Evolutionary conservation across 2,113 vertebrate species (phyloP).

Genomic region (Pampusana beccarii): DNA sequence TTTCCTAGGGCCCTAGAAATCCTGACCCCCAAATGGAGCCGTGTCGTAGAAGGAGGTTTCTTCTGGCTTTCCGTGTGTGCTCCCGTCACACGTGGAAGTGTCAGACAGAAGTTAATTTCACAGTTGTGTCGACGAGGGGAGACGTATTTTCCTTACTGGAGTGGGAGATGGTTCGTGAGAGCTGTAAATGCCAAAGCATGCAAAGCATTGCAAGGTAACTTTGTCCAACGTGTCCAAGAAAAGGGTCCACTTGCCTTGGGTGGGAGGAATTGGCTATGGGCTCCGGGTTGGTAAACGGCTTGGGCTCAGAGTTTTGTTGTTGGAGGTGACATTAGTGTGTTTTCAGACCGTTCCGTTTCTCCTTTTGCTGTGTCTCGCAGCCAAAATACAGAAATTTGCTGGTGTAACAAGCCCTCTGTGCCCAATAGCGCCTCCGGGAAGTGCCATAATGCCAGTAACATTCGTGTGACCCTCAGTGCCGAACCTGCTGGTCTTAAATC

Average conservation of each 20-base stretch:
- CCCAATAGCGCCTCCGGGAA: not conserved
- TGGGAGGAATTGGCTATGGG: not conserved
- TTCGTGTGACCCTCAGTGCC: not conserved
- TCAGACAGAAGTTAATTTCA: not conserved
- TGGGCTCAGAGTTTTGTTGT: not conserved
- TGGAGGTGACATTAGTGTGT: not conserved
- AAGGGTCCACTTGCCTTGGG: not conserved
- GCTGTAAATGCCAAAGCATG: not conserved
- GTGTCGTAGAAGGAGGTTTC: not conserved
- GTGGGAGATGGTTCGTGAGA: not conserved
- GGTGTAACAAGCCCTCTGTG: accelerated
- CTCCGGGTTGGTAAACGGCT: accelerated
- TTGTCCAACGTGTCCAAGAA: not conserved
- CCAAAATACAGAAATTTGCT: not conserved
- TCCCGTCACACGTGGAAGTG: not conserved
- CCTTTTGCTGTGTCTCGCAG: not conserved
- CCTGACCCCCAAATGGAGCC: not conserved
- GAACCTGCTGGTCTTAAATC: not conserved
- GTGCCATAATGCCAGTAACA: not conserved
- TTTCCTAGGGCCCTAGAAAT: not conserved
- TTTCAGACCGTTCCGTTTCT: not conserved
- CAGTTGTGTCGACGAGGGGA: not conserved
- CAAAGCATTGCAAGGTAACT: not conserved
- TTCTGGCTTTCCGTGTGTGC: not conserved
- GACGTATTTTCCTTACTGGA: not conserved